phyloP scores from a whole-genome alignment of 2,113 vertebrate species.

The Dicaeum eximium region DNA sequence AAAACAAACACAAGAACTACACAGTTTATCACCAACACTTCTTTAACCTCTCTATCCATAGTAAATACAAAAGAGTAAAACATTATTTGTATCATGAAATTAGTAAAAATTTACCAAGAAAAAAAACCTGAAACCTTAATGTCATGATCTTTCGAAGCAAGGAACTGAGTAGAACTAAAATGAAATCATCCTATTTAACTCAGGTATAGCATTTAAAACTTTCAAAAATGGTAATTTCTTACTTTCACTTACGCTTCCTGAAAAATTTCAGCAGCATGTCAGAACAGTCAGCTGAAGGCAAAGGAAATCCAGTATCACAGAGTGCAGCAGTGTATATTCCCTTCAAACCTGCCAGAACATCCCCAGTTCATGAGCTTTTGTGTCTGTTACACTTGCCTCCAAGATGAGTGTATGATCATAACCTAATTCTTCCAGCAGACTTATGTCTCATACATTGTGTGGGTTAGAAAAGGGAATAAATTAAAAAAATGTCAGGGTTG shows the following conservation, averaged over 20 bases:
- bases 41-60: neutral
- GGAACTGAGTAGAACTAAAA: neutral
- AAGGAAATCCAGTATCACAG: neutral
- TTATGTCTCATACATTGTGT: neutral
- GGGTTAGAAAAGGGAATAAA: neutral
- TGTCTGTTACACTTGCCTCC: neutral
- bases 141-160: neutral
- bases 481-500: neutral
- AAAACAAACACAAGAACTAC: neutral
- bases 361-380: neutral
- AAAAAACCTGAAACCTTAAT: neutral
- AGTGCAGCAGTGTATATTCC: neutral
- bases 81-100: neutral
- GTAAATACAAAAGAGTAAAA: neutral
- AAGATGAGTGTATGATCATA: neutral
- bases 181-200: neutral
- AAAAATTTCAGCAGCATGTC: neutral
- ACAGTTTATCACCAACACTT: neutral
- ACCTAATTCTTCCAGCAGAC: neutral
- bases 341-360: neutral
- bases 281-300: neutral
- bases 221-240: neutral
- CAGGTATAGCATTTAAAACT: neutral
- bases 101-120: neutral
- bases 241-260: neutral